Evolutionary conservation across 2,797 vertebrate species (phyloP).

Genomic region (Melanotaenia trifasciata): DNA sequence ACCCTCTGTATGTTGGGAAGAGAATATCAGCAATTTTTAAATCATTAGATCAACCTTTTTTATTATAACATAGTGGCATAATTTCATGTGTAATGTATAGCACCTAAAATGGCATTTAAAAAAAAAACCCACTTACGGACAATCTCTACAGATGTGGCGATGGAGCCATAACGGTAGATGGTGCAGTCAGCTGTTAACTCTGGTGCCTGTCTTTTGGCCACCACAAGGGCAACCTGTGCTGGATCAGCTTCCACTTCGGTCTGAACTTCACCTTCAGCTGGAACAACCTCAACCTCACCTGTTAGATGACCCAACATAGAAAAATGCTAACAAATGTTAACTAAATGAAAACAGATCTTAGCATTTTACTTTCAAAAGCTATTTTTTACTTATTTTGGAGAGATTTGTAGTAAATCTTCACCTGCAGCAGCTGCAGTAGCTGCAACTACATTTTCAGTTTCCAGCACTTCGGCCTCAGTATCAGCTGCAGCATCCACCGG

Average conservation of each 20-base stretch:
- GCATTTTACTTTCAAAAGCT: not conserved
- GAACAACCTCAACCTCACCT: conserved; percentile 36
- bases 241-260: conserved; percentile 63
- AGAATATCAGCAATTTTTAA: conserved; percentile 11
- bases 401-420: conserved; percentile 19
- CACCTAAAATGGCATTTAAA: not conserved
- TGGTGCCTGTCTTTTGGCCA: conserved; percentile 90
- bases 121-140: conserved; percentile 84
- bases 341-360: not conserved
- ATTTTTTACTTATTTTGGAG: not conserved
- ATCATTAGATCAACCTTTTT: not conserved
- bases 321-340: not conserved
- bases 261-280: conserved; percentile 61
- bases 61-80: not conserved
- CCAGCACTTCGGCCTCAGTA: conserved; percentile 66
- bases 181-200: conserved; percentile 83
- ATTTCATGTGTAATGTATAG: not conserved
- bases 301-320: conserved; percentile 3
- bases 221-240: conserved; percentile 72
- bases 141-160: conserved; percentile 86
- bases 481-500: conserved; percentile 26
- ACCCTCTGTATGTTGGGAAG: conserved; percentile 83
- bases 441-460: conserved; percentile 65
- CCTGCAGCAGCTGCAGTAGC: conserved; percentile 68
- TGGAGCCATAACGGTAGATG: conserved; percentile 93